Evolutionary conservation across 2,888 invertebrate genomes (phyloP).

Genomic region (Pseudeuparius sepicola): DNA sequence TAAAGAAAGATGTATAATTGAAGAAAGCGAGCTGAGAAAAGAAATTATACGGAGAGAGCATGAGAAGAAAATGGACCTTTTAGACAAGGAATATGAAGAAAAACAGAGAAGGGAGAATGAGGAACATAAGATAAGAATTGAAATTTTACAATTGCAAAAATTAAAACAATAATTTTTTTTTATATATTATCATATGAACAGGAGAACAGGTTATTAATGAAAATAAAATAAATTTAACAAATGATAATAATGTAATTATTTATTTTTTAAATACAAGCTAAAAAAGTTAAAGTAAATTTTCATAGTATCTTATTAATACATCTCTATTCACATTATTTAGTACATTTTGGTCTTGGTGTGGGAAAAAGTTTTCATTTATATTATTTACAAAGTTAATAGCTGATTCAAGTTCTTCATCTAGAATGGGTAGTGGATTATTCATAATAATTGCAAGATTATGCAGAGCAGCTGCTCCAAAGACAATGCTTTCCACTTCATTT

Average conservation of each 20-base stretch:
- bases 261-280: background rate
- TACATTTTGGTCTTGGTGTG: background rate
- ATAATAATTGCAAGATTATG: conserved; percentile 19
- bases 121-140: no score
- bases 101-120: no score
- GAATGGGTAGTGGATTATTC: background rate
- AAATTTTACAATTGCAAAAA: no score
- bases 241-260: conserved; percentile 2
- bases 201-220: no score
- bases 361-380: background rate
- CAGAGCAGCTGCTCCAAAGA: conserved; percentile 21
- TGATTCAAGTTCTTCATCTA: background rate
- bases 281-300: background rate
- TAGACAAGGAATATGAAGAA: conserved; percentile 1
- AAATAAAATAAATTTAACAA: no score
- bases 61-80: background rate
- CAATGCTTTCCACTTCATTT: conserved; percentile 16
- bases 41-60: background rate
- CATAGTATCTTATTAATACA: conserved; percentile 1
- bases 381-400: background rate
- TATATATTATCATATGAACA: no score
- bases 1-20: no score
- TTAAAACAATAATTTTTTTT: no score
- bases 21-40: no score
- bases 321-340: background rate